Percentiles rank a stretch among this genome's conserved stretches.
Evolutionary conservation across 2,888 invertebrate species (phyloP).

Genomic region (Limenitis arthemis): DNA sequence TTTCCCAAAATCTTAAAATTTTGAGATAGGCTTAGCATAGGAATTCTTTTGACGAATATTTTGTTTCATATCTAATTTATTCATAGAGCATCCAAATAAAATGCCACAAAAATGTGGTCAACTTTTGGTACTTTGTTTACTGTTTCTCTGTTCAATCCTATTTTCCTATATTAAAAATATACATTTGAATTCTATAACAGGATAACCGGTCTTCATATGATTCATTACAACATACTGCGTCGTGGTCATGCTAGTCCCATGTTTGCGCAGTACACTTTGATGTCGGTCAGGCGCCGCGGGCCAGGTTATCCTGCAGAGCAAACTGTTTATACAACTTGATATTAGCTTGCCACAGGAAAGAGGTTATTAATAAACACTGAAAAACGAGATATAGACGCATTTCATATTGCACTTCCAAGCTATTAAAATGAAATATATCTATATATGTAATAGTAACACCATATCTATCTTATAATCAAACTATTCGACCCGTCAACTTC

Average conservation of each 20-base stretch:
- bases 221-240: slow-evolving; percentile 2
- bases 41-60: too few species aligned
- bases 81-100: too few species aligned
- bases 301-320: slow-evolving; percentile 35
- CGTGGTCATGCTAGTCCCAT: slow-evolving; percentile 13
- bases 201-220: neutral
- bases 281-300: slow-evolving; percentile 38
- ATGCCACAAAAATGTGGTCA: too few species aligned
- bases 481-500: too few species aligned
- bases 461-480: too few species aligned
- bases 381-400: slow-evolving; percentile 14
- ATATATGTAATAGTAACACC: too few species aligned
- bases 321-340: slow-evolving; percentile 49
- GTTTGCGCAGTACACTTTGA: slow-evolving; percentile 44
- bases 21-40: too few species aligned
- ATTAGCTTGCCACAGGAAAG: slow-evolving; percentile 41
- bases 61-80: too few species aligned
- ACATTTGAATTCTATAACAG: neutral
- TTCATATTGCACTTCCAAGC: neutral
- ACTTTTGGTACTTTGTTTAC: too few species aligned
- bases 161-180: neutral
- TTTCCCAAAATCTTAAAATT: too few species aligned
- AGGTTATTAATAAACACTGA: slow-evolving; percentile 32
- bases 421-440: neutral
- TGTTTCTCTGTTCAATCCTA: too few species aligned